Evolutionary conservation across 2,113 vertebrate species (phyloP).

Genomic region (Poicephalus gulielmi): DNA sequence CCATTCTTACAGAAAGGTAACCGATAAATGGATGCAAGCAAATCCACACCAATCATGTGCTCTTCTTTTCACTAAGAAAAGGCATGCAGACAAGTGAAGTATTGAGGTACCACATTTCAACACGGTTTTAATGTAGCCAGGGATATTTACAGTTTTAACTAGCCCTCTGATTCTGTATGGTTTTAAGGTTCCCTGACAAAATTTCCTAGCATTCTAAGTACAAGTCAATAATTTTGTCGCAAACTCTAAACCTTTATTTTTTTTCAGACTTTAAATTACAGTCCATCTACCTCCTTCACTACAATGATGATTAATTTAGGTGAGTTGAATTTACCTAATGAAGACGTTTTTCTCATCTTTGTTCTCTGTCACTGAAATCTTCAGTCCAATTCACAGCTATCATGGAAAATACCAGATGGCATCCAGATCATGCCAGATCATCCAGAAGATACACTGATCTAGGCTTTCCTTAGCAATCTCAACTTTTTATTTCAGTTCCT

Average conservation of each 20-base stretch:
- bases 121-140: not conserved
- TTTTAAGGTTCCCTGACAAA: not conserved
- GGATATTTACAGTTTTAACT: not conserved
- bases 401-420: not conserved
- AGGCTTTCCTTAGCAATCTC: not conserved
- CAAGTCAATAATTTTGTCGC: not conserved
- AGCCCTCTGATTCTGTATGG: not conserved
- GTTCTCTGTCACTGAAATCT: not conserved
- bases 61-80: not conserved
- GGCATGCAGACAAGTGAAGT: not conserved
- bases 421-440: not conserved
- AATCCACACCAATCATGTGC: rapidly evolving
- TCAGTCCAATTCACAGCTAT: not conserved
- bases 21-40: not conserved
- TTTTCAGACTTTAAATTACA: not conserved
- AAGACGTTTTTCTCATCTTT: not conserved
- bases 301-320: not conserved
- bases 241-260: not conserved
- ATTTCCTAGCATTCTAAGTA: not conserved
- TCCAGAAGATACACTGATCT: not conserved
- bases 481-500: not conserved
- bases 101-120: not conserved
- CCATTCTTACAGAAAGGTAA: not conserved
- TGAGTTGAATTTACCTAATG: not conserved
- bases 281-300: not conserved